Base-by-base conservation (phyloP, 2,888 invertebrate species). In the Elysia crispata region DNA sequence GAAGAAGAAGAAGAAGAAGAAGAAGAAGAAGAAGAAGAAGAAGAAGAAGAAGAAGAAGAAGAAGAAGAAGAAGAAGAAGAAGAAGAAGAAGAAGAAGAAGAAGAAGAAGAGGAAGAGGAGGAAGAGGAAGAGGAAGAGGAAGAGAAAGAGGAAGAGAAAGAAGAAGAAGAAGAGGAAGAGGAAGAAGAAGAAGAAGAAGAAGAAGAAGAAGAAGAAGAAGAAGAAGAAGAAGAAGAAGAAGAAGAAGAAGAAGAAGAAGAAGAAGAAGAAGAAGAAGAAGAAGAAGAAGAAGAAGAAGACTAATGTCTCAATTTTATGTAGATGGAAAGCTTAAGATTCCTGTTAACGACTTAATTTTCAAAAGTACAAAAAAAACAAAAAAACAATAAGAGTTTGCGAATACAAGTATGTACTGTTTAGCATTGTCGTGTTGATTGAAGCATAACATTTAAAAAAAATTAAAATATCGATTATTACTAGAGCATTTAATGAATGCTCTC, bases 21-120 rank as follows among this genome's bases (percentile, higher is more conserved):
- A n/a, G n/a, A n/a, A n/a, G n/a, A n/a, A n/a, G n/a, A n/a, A n/a
- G n/a, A n/a, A 49, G 20, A 72, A 72, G 13, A 41, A 72, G 72
- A 20, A 72, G 23, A 41, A 72, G 72, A 41, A 72, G 49, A 1
- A 49, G 72, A 20, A 33, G 49, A 41, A 23, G 49, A 41, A 25
- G 18, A 41, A 23, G 49, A 20, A 72, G 49, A 20, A 72, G 41
- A 41, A 72, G 72, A 41, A 72, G 49, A 20, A 49, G 49, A 20
- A 49, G 72, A 20, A 72, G 49, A 41, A 72, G 49, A 41, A 72
- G 72, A 20, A 72, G 41, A 41, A 72, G 72, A 41, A 72, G 49
- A 20, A 49, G 49, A 41, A 72, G 41, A 20, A 72, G 49, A 20
- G 20, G 72, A 41, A 72, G 49, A 33, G 23, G 15, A 41, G 25